Base-by-base conservation (phyloP, 2,113 vertebrate genomes). In the Cyphomyrus discorhynchus region DNA sequence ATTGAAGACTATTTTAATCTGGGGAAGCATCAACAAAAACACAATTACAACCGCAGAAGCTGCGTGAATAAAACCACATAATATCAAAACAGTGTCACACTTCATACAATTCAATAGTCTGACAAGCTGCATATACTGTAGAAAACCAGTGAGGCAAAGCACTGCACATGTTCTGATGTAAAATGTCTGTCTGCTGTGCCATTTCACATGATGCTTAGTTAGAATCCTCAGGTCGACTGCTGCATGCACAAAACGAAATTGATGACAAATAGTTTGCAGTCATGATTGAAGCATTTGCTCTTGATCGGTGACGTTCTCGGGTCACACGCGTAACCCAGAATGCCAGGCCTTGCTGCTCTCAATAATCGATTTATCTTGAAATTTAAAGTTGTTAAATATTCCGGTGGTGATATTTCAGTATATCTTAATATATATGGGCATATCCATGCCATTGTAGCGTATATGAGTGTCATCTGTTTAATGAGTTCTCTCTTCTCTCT, bases 251-350 rank as follows among this genome's bases (percentile, higher is more conserved):
- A 70, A 70, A 11, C 66, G 5, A 27, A 35, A 4, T 11, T 13
- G 4, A 31, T 70, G 66, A 70, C 9, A 13, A 4, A 31, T 15
- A 11, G 10, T 70, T 70, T 35, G 9, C 27, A 11, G 66, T 31
- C 6, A 10, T 70, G 62, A 27, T n/a, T 9, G 24, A n/a, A 62
- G 58, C 58, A 17, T 21, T 39, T 21, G 39, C 35, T 84, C 7
- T 3, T n/a, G 45, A n/a, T 84, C 82, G 3, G 8, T 47, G 3
- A 10, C 39, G 4, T 24, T 84, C 93, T 93, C 90, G 92, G 94
- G 93, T 92, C 92, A 42, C 39, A 42, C 39, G 3, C 39, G 88
- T 91, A 93, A 93, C 90, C 49, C 84, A 91, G 62, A 77, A 62
- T 46, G 77, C 35, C 74, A 74, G 66, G 17, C 62, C n/a, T 87